These are phyloP conservation scores for Tetraneura akinire DNA, from an alignment of 1,140 invertebrate genomes.

Conservation along the genomic window DNA sequence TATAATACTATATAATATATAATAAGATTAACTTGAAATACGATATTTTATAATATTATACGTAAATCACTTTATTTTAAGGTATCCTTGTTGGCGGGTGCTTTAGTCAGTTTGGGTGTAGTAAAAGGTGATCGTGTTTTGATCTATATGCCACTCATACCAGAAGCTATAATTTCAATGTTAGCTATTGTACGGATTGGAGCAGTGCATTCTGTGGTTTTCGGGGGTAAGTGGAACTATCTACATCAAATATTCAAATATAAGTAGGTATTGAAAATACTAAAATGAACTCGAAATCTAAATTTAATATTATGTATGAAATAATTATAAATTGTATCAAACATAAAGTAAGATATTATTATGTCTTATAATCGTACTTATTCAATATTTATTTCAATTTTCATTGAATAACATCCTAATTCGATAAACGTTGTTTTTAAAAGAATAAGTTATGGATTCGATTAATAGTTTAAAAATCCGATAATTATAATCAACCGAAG, in stretches of 20 bases:
- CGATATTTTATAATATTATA: no score
- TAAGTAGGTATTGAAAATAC: no score
- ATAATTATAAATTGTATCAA: no score
- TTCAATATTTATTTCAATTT: neutral
- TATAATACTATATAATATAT: neutral
- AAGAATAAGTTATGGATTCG: no score
- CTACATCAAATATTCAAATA: neutral
- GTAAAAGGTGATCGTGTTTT: constrained; percentile 76
- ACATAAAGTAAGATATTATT: no score
- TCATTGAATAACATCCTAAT: no score
- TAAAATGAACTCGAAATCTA: neutral
- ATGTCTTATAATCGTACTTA: no score
- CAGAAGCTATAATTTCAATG: constrained; percentile 84
- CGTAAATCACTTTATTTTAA: constrained; percentile 56
- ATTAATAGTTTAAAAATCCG: no score
- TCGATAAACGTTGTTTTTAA: no score
- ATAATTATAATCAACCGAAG: no score
- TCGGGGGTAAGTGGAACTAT: constrained; percentile 72
- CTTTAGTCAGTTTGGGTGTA: constrained; percentile 72
- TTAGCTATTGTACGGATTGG: constrained; percentile 79
- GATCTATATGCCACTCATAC: constrained; percentile 90
- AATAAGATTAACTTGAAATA: constrained; percentile 34
- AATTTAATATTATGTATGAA: no score
- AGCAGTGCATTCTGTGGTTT: constrained; percentile 84
- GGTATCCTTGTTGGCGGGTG: constrained; percentile 77